Evolutionary conservation across 2,113 vertebrate genomes (phyloP).

Genomic region (Passer montanus): DNA sequence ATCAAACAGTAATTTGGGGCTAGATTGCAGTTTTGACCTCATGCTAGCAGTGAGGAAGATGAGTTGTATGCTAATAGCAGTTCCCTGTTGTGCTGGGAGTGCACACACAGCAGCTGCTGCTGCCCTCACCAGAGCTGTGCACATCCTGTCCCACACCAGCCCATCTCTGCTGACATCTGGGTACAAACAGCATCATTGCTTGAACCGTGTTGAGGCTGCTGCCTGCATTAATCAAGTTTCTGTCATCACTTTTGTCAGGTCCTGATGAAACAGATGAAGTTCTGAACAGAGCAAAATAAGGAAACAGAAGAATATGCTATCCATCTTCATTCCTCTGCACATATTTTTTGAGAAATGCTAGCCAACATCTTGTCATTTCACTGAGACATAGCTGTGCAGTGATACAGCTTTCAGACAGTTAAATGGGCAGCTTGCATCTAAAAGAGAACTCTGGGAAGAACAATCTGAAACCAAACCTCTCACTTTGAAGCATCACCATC

Average conservation of each 20-base stretch:
- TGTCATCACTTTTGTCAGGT: background rate
- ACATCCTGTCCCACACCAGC: background rate
- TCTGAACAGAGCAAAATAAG: background rate
- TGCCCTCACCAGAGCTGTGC: background rate
- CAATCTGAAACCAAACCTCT: background rate
- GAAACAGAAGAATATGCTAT: conserved; percentile 5
- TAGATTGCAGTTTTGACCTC: background rate
- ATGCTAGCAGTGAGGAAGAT: background rate
- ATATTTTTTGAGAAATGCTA: background rate
- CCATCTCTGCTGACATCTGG: background rate
- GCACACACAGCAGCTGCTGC: background rate
- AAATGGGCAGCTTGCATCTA: background rate
- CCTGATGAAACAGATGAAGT: background rate
- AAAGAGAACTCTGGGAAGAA: background rate
- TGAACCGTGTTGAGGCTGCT: background rate
- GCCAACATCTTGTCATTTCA: background rate
- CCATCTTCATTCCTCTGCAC: background rate
- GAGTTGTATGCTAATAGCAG: background rate
- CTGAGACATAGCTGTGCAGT: background rate
- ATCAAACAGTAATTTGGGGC: background rate
- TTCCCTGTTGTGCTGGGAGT: background rate
- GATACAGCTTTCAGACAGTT: background rate
- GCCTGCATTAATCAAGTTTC: background rate
- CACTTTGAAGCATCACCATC: background rate
- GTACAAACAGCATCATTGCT: background rate